Base-by-base conservation (phyloP, 1,140 invertebrate species). In the Macrotrachela quadricornifera region DNA sequence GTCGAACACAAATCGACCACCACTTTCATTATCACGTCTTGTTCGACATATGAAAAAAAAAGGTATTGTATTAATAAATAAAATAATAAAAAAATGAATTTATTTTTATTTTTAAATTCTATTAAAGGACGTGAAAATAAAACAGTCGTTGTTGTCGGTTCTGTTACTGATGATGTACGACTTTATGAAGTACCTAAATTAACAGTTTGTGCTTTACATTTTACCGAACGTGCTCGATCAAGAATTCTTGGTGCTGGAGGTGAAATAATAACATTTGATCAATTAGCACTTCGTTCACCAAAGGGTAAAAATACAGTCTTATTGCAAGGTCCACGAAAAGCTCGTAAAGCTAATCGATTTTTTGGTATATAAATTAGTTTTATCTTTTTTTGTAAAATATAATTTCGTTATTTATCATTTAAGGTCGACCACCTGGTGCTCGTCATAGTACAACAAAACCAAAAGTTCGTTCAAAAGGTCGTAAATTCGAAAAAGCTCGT, bases 231-330 rank as follows among this genome's bases (percentile, higher is more conserved):
- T 59, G 94, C 92, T 50, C 78, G 92, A 61, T 86, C 83, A 50
- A 79, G 91, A 42, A 96, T 99, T 64, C 71, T 97, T 60, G 87
- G 90, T 71, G 82, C 84, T 66, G 88, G 90, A 61, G 88, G 92
- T 60, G 80, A 94, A 71, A 82, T 95, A 47, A 78, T 97, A 30
- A 99, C 92, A 40, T 94, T 99, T 66, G 94, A 99, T 74, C 87
- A 99, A 70, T 73, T 99, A 61, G 92, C 94, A 45, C 71, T 91
- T 36, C 78, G 79, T 56, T 73, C 87, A 39, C 94, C 94, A 36
- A 85, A 80, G 58, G 94, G 94, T 59, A 79, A 82, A 59, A 85
- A 85, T 65, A 96, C 91, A 42, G 79, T 97, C 37, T 73, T 99
- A 47, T 71, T 96, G 62, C 91, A 97, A 76, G 92, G 80, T 51